Conservation (phyloP, 2,888 invertebrate genomes). For the Pomacea canaliculata region DNA sequence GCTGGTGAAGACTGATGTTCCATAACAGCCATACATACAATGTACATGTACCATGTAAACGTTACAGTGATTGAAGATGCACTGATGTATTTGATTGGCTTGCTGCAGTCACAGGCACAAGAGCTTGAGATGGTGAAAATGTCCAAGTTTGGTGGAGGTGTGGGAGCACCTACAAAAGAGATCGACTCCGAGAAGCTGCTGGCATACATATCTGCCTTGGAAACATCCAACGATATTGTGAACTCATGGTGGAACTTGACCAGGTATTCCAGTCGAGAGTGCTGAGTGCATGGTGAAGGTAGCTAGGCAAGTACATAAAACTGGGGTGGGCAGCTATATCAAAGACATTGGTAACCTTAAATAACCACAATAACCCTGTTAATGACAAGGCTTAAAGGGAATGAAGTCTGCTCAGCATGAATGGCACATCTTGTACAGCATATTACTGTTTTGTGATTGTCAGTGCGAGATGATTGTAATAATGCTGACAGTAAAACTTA, state of each 20-base stretch:
- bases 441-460: too few relatives aligned
- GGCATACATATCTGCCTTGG: slow-evolving; percentile 66
- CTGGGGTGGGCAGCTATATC: neutral
- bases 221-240: slow-evolving; percentile 70
- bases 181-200: slow-evolving; percentile 64
- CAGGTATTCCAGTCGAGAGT: slow-evolving; percentile 46
- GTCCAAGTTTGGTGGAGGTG: slow-evolving; percentile 59
- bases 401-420: neutral
- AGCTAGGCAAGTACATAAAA: neutral
- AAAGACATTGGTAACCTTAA: neutral
- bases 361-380: neutral
- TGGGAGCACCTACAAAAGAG: slow-evolving; percentile 62
- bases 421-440: neutral
- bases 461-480: too few relatives aligned
- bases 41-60: too few relatives aligned
- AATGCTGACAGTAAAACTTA: too few relatives aligned
- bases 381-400: neutral
- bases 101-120: slow-evolving; percentile 66
- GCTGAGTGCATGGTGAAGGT: neutral
- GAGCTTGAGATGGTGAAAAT: slow-evolving; percentile 67
- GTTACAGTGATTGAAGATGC: too few relatives aligned
- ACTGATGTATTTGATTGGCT: too few relatives aligned
- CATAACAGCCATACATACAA: too few relatives aligned
- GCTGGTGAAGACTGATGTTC: too few relatives aligned
- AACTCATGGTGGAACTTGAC: slow-evolving; percentile 69